phyloP scores from a whole-genome alignment of 2,797 vertebrate species.

The Gobio occitaniae region DNA sequence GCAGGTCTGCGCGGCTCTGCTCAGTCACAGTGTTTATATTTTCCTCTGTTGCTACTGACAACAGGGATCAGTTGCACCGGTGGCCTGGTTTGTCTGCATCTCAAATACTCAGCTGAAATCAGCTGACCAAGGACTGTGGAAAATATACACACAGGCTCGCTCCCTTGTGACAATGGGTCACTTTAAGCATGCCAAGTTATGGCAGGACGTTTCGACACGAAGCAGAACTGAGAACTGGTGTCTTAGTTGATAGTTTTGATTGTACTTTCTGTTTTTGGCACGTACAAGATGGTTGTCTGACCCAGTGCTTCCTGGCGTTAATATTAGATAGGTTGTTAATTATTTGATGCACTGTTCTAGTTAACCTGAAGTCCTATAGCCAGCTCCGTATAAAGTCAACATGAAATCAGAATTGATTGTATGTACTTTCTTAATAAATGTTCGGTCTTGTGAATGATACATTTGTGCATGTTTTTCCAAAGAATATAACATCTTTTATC shows the following conservation, averaged over 20 bases:
- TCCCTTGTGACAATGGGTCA: conserved; percentile 17
- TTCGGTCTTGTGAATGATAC: neutral
- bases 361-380: neutral
- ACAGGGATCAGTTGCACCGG: conserved; percentile 34
- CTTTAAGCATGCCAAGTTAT: conserved; percentile 19
- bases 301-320: neutral
- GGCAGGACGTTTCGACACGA: neutral
- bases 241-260: neutral
- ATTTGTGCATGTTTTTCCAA: neutral
- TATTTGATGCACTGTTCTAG: conserved; percentile 2
- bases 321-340: conserved; percentile 19
- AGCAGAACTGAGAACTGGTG: neutral
- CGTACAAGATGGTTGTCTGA: neutral
- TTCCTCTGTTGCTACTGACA: conserved; percentile 32
- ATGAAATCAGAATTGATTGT: neutral
- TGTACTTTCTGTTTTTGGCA: neutral
- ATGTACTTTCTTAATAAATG: neutral
- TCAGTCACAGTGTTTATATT: conserved; percentile 38
- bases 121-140: conserved; percentile 56
- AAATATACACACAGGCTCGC: conserved; percentile 45
- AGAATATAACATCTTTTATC: neutral
- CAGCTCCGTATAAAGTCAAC: neutral
- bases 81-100: conserved; percentile 36
- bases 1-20: conserved; percentile 1
- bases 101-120: conserved; percentile 42